These are phyloP conservation scores for Odocoileus hemionus DNA, from an alignment of 2,113 vertebrate genomes.

Conservation along the genomic window DNA sequence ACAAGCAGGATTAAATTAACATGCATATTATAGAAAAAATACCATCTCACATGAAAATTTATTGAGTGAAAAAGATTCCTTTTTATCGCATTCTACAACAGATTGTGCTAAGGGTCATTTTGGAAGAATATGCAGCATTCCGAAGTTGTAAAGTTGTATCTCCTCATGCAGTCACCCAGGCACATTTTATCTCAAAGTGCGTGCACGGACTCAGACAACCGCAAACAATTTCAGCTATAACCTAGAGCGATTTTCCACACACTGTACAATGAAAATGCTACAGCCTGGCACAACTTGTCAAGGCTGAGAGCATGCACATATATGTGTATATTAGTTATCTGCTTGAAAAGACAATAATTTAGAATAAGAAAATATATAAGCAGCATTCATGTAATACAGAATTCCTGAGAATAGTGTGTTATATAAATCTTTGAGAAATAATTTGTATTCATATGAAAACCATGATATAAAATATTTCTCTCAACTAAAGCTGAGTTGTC, in stretches of 20 bases:
- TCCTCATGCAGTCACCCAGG: slow-evolving; percentile 75
- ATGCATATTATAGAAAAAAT: slow-evolving; percentile 54
- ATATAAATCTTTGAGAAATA: slow-evolving; percentile 73
- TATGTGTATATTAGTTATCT: slow-evolving; percentile 40
- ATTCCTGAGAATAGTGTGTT: slow-evolving; percentile 83
- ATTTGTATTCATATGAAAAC: slow-evolving; percentile 75
- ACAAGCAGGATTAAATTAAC: slow-evolving; percentile 54
- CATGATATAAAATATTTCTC: slow-evolving; percentile 73
- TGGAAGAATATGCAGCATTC: slow-evolving; percentile 57
- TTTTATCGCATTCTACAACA: slow-evolving; percentile 62
- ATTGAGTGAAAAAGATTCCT: slow-evolving; percentile 69
- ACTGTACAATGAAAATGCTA: slow-evolving; percentile 55
- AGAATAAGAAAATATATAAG: slow-evolving; percentile 80
- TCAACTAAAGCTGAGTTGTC: slow-evolving; percentile 69
- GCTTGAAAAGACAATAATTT: slow-evolving; percentile 74
- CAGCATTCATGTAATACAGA: slow-evolving; percentile 79
- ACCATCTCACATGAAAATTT: slow-evolving; percentile 47
- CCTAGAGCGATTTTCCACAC: slow-evolving; percentile 66
- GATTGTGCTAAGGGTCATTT: slow-evolving; percentile 62
- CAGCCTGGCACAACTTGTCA: slow-evolving; percentile 61
- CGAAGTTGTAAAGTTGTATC: slow-evolving; percentile 51
- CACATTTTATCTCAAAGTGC: slow-evolving; percentile 35
- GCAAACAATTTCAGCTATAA: slow-evolving; percentile 51
- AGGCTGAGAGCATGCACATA: slow-evolving; percentile 76
- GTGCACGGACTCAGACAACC: slow-evolving; percentile 69